phyloP scores from a whole-genome alignment of 2,888 invertebrate species.

The Drosophila anomalata region DNA sequence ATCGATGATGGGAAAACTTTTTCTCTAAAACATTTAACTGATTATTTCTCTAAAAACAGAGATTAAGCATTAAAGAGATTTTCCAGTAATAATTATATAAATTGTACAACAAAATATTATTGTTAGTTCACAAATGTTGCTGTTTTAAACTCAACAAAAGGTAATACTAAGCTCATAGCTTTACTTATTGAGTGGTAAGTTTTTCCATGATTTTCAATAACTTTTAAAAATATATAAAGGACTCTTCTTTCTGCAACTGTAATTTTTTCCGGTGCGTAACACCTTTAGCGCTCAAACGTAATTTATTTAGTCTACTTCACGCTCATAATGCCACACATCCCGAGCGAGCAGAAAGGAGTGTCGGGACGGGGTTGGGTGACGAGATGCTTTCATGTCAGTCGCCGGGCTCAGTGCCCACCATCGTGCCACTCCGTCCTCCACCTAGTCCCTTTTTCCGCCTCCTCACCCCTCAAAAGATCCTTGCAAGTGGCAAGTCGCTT shows the following conservation, averaged over 20 bases:
- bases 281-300: conserved; percentile 72
- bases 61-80: not conserved
- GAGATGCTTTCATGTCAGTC: conserved; percentile 61
- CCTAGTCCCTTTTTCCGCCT: not conserved
- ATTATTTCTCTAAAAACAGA: not conserved
- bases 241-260: not conserved
- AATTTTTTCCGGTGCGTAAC: conserved; percentile 57
- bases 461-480: conserved; percentile 3
- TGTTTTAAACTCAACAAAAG: no score
- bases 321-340: conserved; percentile 70
- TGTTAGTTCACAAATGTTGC: not conserved
- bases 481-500: conserved; percentile 72
- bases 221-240: no score
- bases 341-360: not conserved
- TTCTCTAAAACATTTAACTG: not conserved
- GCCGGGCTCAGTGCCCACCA: conserved; percentile 22
- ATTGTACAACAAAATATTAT: not conserved
- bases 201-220: no score
- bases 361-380: conserved; percentile 11
- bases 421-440: not conserved
- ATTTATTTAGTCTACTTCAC: conserved; percentile 77
- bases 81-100: not conserved
- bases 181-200: no score
- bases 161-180: no score
- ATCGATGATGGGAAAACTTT: not conserved